Conservation (phyloP, 2,113 vertebrate species). For the Fregetta grallaria region DNA sequence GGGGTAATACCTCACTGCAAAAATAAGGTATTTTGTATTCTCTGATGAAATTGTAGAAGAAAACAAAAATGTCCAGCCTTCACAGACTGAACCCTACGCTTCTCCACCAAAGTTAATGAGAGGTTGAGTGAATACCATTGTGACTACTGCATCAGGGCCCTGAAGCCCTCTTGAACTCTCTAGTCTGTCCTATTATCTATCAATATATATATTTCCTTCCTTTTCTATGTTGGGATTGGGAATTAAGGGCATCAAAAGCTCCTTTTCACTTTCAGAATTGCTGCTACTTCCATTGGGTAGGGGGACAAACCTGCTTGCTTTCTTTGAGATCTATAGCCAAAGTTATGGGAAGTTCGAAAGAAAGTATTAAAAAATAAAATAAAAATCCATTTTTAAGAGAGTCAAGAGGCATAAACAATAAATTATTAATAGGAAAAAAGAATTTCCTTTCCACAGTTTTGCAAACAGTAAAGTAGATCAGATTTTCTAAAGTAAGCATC, state of each 20-base stretch:
- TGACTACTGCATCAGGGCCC: background rate
- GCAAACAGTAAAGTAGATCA: background rate
- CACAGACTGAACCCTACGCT: background rate
- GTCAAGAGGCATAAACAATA: background rate
- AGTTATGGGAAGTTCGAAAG: background rate
- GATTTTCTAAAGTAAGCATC: background rate
- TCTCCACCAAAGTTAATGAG: background rate
- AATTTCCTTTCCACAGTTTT: background rate
- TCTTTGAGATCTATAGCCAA: background rate
- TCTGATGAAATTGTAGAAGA: background rate
- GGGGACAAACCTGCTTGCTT: background rate
- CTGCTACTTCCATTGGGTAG: background rate
- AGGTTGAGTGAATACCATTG: background rate
- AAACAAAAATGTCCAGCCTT: background rate
- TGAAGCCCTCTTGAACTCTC: background rate
- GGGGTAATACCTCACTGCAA: background rate
- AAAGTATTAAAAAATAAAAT: background rate
- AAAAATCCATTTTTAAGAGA: background rate
- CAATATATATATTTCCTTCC: background rate
- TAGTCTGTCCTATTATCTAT: background rate
- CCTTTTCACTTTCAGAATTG: background rate
- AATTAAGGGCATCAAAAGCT: background rate
- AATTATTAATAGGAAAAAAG: background rate
- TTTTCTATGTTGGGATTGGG: background rate
- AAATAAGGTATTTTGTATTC: background rate